Evolutionary conservation across 2,113 vertebrate species (phyloP), one percentile per base, ranked within the genome.

Genomic region (Plecturocebus donacophilus): DNA sequence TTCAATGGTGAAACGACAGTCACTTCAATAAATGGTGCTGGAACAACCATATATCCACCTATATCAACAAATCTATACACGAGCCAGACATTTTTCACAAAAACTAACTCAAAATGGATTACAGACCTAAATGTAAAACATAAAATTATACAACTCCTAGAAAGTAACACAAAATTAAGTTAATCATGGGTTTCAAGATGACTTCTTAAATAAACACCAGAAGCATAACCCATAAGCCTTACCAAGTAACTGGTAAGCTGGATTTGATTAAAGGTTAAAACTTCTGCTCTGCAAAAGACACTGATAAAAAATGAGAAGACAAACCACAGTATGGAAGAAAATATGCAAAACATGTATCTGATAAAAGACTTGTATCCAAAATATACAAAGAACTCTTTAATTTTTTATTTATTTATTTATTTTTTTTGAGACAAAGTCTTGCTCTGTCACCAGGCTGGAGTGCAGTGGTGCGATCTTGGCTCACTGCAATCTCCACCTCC

Each of bases 231-330:
- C 38, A 54, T 30, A 38, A 86, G n/a, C n/a, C n/a, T n/a, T n/a
- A n/a, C n/a, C n/a, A n/a, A n/a, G n/a, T n/a, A 64, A 64, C 11
- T 52, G 47, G 14, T 11, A 82, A 82, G 68, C 0, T 91, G 27
- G 13, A 87, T 47, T 92, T 86, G 38, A 58, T 30, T 81, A 73
- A 91, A 75, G 76, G 68, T 49, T n/a, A 85, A 96, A 80, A 92
- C 47, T 71, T 42, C 76, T 75, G 23, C 25, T 87, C 84, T 71
- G 27, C 42, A 68, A 80, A 88, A 87, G 52, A 49, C 85, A 94
- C 3, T 90, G 30, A 38, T 73, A 75, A 23, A 87, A n/a, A 75
- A 92, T 45, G 25, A 75, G 52, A 82, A 75, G 61, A 87, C 19
- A 87, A 80, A 1, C 27, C 45, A 75, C 17, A 56, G 9, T 40